Evolutionary conservation across 2,888 invertebrate genomes (phyloP).

Genomic region (Acanthosepion pharaonis): DNA sequence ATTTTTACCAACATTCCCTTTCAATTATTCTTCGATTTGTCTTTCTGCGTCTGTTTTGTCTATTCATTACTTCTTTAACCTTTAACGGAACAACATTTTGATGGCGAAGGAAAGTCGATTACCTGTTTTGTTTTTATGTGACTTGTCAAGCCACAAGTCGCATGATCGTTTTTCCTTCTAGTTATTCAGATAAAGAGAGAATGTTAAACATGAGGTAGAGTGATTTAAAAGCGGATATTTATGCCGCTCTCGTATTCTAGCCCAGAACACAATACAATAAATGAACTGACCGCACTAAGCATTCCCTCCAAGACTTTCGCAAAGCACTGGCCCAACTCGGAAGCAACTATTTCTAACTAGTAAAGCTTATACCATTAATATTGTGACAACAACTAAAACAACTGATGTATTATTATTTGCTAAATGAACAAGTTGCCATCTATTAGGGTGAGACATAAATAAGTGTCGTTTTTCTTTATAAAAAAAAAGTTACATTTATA

Average conservation of each 20-base stretch:
- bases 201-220: neutral
- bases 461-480: no score
- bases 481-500: no score
- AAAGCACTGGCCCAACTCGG: neutral
- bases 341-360: neutral
- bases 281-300: neutral
- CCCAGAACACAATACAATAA: neutral
- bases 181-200: neutral
- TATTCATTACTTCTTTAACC: neutral
- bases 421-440: neutral
- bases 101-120: neutral
- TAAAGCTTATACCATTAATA: no score
- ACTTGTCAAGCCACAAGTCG: neutral
- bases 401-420: neutral
- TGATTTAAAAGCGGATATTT: neutral
- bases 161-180: slow-evolving; percentile 4
- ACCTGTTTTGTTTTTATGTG: neutral
- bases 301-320: neutral
- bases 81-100: neutral
- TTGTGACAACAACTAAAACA: neutral
- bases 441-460: neutral
- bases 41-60: neutral
- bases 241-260: neutral
- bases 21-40: slow-evolving; percentile 14
- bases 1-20: neutral